Conservation (phyloP, 2,113 vertebrate genomes). For the Ochotona princeps region DNA sequence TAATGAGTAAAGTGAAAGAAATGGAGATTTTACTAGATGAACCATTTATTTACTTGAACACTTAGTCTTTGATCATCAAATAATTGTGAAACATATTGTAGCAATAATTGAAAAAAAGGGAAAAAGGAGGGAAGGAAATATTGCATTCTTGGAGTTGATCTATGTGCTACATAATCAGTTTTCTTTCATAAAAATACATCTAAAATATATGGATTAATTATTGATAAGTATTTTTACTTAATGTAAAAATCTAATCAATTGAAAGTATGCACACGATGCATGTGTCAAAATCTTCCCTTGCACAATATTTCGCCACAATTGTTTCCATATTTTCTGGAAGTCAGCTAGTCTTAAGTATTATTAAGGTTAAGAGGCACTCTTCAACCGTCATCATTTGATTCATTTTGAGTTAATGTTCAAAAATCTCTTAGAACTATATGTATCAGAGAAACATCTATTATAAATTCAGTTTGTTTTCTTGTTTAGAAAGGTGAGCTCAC, state of each 20-base stretch:
- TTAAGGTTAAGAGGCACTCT: constrained; percentile 57
- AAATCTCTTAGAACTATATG: constrained; percentile 60
- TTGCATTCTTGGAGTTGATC: no score
- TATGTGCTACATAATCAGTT: no score
- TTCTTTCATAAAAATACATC: no score
- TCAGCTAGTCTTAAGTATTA: neutral
- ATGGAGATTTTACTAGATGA: neutral
- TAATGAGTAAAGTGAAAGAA: neutral
- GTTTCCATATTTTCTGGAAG: neutral
- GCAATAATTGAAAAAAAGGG: no score
- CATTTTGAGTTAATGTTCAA: constrained; percentile 62
- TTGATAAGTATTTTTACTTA: neutral
- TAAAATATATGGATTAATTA: neutral
- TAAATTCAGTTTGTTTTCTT: constrained; percentile 80
- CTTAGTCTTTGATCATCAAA: no score
- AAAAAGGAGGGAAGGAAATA: no score
- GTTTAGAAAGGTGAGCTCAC: constrained; percentile 74
- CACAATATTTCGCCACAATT: neutral
- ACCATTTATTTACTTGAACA: no score
- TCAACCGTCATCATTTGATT: neutral
- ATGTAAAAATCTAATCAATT: neutral
- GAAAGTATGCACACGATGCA: neutral
- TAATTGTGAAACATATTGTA: no score
- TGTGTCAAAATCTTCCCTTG: neutral
- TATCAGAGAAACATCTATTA: constrained; percentile 68